Percentiles rank a stretch among this genome's conserved stretches.
These are phyloP conservation scores for Perca schrenkii DNA, from an alignment of 2,113 vertebrate species.

Conservation along the genomic window DNA sequence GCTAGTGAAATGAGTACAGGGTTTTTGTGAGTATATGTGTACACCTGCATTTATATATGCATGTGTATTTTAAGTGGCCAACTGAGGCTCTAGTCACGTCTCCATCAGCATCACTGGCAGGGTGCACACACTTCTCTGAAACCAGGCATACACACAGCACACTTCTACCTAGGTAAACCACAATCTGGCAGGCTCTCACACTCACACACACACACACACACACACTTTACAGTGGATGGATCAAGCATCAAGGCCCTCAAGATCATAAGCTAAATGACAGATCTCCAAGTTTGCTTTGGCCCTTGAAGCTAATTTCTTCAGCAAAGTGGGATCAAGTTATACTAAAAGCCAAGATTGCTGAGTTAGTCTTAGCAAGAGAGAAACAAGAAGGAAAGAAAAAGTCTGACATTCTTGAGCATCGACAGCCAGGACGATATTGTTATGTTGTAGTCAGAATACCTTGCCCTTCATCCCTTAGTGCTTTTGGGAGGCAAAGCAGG, in stretches of 20 bases:
- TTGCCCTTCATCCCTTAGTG: neutral
- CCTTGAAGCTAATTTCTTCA: conserved; percentile 7
- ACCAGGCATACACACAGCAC: conserved; percentile 13
- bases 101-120: conserved; percentile 20
- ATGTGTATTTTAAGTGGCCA: conserved; percentile 46
- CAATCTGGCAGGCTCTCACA: conserved; percentile 29
- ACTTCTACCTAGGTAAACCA: conserved; percentile 6
- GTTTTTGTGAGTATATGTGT: neutral
- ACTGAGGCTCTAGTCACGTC: conserved; percentile 68
- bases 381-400: neutral
- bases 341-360: conserved; percentile 8
- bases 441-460: conserved; percentile 10
- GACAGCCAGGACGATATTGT: neutral
- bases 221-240: conserved; percentile 5
- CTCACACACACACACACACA: neutral
- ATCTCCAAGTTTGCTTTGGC: conserved; percentile 28
- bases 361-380: neutral
- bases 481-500: conserved; percentile 22
- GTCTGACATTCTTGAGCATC: neutral
- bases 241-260: conserved; percentile 26
- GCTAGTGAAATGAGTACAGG: conserved; percentile 9
- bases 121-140: conserved; percentile 26
- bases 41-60: conserved; percentile 16
- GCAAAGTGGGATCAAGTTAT: conserved; percentile 39
- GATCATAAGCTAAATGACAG: conserved; percentile 39